Evolutionary conservation across 2,113 vertebrate species (phyloP), one percentile per base, ranked within the genome.

Genomic region (Atherinomorus stipes): DNA sequence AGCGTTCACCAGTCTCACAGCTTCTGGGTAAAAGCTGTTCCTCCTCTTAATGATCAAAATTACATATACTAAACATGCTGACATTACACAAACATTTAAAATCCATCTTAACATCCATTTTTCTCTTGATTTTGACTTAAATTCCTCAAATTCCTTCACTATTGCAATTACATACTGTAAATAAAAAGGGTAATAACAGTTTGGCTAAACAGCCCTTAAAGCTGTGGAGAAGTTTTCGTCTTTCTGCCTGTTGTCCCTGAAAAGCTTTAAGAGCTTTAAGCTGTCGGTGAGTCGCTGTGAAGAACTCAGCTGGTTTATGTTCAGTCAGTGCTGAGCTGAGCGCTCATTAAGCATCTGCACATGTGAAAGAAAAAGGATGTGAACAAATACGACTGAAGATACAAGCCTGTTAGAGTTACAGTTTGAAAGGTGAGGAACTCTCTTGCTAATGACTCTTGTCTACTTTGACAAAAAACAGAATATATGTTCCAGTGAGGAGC

Each of bases 251-350:
- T n/a, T n/a, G n/a, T n/a, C n/a, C n/a, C n/a, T 0, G 22, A 1
- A 22, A 38, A 51, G 69, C 54, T 26, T 22, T 11, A 53, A 34
- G 63, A 64, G 59, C n/a, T n/a, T 61, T 37, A n/a, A 80, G 53
- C 58, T 79, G 76, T 83, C 80, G 62, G 70, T 2, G 28, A 58
- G 62, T 51, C 34, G 65, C 4, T 75, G 66, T 31, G 56, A 65
- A 49, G 54, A 71, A 53, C 71, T 76, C 63, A 1, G 37, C 63
- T 23, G 52, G 67, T 80, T 52, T 50, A 57, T 80, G 59, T 54
- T 70, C 49, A 49, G 22, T 77, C 60, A 34, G 49, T 45, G 77
- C 54, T 62, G 73, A 52, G 58, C 64, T 38, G 45, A 4, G 2
- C 40, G 57, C 66, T 37, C 71, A 47, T 73, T 64, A 37, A 58